These are phyloP conservation scores for Erpornis zantholeuca DNA, from an alignment of 2,113 vertebrate genomes.

Conservation along the genomic window DNA sequence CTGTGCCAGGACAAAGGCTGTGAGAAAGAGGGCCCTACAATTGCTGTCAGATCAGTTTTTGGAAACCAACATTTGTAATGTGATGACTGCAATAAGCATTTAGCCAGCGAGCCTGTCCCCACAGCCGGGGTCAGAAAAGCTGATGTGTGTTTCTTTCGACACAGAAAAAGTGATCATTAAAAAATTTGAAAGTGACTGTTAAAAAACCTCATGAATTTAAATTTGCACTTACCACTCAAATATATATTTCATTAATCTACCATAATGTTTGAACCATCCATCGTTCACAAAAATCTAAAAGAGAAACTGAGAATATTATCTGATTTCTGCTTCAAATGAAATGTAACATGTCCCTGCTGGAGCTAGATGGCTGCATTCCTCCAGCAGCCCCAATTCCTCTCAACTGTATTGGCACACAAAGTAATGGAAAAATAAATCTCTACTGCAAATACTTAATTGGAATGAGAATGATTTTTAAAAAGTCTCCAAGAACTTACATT, in stretches of 20 bases:
- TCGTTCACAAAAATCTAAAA: not conserved
- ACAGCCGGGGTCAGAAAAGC: not conserved
- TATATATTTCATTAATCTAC: not conserved
- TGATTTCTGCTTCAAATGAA: not conserved
- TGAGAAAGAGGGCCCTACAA: constrained; percentile 20
- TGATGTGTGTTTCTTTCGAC: not conserved
- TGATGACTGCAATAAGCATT: not conserved
- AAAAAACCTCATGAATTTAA: not conserved
- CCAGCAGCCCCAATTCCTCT: not conserved
- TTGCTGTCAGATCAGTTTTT: not conserved
- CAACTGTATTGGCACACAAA: not conserved
- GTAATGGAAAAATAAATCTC: not conserved
- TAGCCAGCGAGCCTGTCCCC: not conserved
- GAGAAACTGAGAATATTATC: not conserved
- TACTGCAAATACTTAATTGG: constrained; percentile 5
- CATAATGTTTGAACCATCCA: not conserved
- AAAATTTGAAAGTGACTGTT: not conserved
- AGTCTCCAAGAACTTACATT: constrained; percentile 5
- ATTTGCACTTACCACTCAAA: not conserved
- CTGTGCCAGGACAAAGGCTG: constrained; percentile 49
- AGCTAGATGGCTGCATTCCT: constrained; percentile 7
- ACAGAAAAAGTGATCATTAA: not conserved
- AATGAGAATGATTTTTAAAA: not conserved
- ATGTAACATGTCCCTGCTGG: not conserved
- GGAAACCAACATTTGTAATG: not conserved